phyloP scores from a whole-genome alignment of 2,797 vertebrate genomes.

The Protonibea diacanthus region DNA sequence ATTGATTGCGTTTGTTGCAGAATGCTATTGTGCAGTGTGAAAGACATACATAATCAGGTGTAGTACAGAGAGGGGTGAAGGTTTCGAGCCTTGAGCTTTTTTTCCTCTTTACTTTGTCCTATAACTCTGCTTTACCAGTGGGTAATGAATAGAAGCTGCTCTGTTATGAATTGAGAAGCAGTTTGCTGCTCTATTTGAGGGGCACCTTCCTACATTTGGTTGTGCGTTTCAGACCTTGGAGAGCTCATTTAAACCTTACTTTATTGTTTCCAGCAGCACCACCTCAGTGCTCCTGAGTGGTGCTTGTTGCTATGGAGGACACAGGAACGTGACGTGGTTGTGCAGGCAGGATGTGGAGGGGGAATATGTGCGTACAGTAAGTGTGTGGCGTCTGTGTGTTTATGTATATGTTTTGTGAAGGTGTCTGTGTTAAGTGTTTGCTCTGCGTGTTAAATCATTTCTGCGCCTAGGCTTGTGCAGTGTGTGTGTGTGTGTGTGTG shows the following conservation, averaged over 20 bases:
- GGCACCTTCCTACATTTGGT: conserved; percentile 71
- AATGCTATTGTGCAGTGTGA: conserved; percentile 57
- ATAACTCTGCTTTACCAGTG: conserved; percentile 50
- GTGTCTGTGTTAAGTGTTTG: conserved; percentile 60
- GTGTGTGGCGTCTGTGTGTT: conserved; percentile 20
- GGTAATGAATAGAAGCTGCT: conserved; percentile 70
- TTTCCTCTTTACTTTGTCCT: conserved; percentile 58
- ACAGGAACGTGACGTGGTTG: conserved; percentile 51
- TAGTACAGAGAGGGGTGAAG: conserved; percentile 57
- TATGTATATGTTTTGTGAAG: conserved; percentile 45
- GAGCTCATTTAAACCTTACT: conserved; percentile 77
- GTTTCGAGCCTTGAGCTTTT: conserved; percentile 58
- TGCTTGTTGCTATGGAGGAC: conserved; percentile 80
- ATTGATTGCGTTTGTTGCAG: conserved; percentile 69
- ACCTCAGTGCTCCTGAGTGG: conserved; percentile 49
- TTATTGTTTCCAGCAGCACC: conserved; percentile 67
- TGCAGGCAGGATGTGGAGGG: conserved; percentile 47
- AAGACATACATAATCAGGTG: conserved; percentile 61
- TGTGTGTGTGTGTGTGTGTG: too few relatives aligned
- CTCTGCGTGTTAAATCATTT: conserved; percentile 70
- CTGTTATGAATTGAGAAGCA: conserved; percentile 51
- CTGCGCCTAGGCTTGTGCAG: conserved; percentile 50
- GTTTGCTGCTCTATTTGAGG: conserved; percentile 62
- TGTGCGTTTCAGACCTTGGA: conserved; percentile 76
- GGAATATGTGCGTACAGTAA: conserved; percentile 33